Evolutionary conservation across 2,113 vertebrate species (phyloP), one percentile per base, ranked within the genome.

Genomic region (Spea bombifrons): DNA sequence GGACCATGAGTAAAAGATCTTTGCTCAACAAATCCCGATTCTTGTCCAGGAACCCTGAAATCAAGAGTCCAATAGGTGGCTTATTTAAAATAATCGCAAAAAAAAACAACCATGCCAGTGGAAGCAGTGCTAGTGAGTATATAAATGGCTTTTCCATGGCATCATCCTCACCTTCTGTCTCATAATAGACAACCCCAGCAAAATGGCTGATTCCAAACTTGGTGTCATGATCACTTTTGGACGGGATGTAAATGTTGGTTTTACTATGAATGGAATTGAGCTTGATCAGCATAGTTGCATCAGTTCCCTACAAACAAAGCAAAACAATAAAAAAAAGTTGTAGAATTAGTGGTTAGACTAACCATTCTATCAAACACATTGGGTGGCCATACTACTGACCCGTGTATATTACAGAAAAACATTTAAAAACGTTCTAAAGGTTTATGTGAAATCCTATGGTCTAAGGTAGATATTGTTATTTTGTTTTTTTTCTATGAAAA

Each of bases 41-140:
- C 84, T 99, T 99, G 85, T 98, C 97, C 83, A 99, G 90, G 83
- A 99, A 98, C 81, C 95, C 97, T 99, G 5, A 9, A 78, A 30
- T 30, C 30, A 30, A 30, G 30, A 30, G 2, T 30, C 30, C 30
- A 30, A 30, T 30, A 30, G 30, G 30, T 30, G 30, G 30, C 30
- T 30, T 30, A 30, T 30, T 30, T 30, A 30, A 30, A 30, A 30
- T 30, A 30, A 30, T 30, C 2, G 30, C 30, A 30, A 30, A 30
- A 30, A 30, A 30, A 30, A 30, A 30, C 30, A 30, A 30, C 30
- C 30, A 30, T 30, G 30, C 30, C 30, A 30, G 30, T 30, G 30
- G 30, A 30, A 30, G 30, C 30, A 30, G 30, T 30, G 71, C 81
- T n/a, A 15, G 5, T n/a, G 59, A 63, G 9, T n/a, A 63, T 63